These are phyloP conservation scores for Alsophila aescularia DNA, from an alignment of 2,888 invertebrate genomes.

Conservation along the genomic window DNA sequence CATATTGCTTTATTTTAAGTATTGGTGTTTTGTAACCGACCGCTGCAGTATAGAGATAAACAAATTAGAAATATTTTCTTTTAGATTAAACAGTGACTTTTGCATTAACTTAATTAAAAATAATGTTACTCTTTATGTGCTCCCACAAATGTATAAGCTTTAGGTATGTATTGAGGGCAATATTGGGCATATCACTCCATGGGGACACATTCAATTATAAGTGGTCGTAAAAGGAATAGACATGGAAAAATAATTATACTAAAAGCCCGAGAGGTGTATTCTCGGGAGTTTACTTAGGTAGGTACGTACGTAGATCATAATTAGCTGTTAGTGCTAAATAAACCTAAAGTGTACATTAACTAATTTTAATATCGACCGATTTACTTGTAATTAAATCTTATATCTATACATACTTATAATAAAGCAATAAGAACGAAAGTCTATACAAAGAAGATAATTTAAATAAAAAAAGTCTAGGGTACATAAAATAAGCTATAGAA, in stretches of 20 bases:
- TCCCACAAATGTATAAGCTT: constrained; percentile 28
- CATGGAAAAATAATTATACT: constrained; percentile 55
- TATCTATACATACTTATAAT: too few species aligned
- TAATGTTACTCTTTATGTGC: constrained; percentile 14
- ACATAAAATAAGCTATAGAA: too few species aligned
- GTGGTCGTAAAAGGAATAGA: constrained; percentile 47
- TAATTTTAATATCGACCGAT: too few species aligned
- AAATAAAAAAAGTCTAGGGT: too few species aligned
- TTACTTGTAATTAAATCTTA: too few species aligned
- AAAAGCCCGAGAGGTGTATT: constrained; percentile 43
- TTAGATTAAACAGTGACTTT: neutral
- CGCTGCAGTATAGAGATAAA: too few species aligned
- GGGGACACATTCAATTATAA: constrained; percentile 50
- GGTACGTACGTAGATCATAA: neutral
- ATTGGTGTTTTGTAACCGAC: too few species aligned
- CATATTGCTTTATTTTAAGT: too few species aligned
- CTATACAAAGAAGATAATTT: too few species aligned
- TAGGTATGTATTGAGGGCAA: constrained; percentile 40
- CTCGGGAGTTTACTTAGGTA: constrained; percentile 3
- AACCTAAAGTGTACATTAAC: too few species aligned
- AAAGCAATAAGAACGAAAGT: too few species aligned
- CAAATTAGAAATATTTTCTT: too few species aligned
- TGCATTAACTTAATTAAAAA: neutral
- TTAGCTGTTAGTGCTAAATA: neutral
- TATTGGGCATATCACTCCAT: constrained; percentile 45